These are phyloP conservation scores for Aphelenchoides fujianensis DNA, from an alignment of 1,140 invertebrate genomes.

Conservation along the genomic window DNA sequence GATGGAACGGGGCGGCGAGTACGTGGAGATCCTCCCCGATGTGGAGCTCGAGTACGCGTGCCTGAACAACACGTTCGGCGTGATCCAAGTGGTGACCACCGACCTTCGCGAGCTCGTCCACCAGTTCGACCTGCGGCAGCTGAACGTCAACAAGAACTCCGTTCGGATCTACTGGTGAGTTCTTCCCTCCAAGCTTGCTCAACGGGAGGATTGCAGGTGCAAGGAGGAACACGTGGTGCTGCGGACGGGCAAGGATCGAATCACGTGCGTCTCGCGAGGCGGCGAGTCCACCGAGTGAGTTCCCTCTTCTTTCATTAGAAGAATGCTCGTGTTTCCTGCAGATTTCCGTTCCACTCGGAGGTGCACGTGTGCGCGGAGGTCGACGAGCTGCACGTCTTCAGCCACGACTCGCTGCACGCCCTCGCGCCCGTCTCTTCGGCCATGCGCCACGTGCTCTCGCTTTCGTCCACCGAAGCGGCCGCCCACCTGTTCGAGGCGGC, in stretches of 20 bases:
- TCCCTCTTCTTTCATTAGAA: not conserved
- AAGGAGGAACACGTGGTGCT: constrained; percentile 15
- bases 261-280: not conserved
- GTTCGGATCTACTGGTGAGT: constrained; percentile 1
- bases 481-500: constrained; percentile 17
- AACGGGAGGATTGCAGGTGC: not conserved
- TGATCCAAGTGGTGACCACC: constrained; percentile 12
- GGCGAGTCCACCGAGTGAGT: constrained; percentile 16
- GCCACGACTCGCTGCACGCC: not conserved
- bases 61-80: not conserved
- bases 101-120: not conserved
- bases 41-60: not conserved
- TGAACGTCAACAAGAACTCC: constrained; percentile 17
- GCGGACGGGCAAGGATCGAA: not conserved
- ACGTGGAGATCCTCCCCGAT: not conserved
- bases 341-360: constrained; percentile 5
- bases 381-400: constrained; percentile 4
- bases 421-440: not conserved
- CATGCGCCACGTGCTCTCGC: not conserved
- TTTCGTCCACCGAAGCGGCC: not conserved
- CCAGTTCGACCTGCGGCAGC: not conserved
- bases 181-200: not conserved
- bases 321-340: not conserved
- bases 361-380: constrained; percentile 5
- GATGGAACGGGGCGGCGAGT: constrained; percentile 7